A percentile compares a stretch with the other conserved stretches of the same genome.
These are phyloP conservation scores for Trachemys scripta DNA, from an alignment of 2,113 vertebrate species.

Conservation along the genomic window DNA sequence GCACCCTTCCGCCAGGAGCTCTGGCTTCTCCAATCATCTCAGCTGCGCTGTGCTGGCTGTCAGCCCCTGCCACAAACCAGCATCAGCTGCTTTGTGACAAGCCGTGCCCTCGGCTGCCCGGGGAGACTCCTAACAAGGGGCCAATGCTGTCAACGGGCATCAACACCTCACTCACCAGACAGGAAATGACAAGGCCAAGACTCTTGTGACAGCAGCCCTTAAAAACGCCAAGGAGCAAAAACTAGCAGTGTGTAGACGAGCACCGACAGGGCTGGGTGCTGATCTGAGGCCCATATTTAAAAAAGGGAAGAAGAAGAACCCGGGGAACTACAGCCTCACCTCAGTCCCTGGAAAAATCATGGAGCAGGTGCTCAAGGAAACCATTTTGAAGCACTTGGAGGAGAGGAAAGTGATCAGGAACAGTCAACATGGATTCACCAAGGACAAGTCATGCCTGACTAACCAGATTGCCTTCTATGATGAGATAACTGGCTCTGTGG, in stretches of 20 bases:
- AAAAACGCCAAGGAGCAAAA: neutral
- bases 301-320: too few species aligned
- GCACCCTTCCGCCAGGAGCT: neutral
- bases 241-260: neutral
- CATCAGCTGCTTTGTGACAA: neutral
- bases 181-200: neutral
- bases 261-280: neutral
- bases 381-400: too few species aligned
- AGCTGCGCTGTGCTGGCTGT: neutral
- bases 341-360: too few species aligned
- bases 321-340: too few species aligned
- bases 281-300: too few species aligned
- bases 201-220: neutral
- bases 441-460: too few species aligned
- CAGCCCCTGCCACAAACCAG: neutral
- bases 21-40: neutral
- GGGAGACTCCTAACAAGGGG: neutral
- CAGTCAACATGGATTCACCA: too few species aligned
- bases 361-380: too few species aligned
- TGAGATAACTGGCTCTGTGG: too few species aligned
- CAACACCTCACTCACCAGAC: neutral
- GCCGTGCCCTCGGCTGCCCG: neutral
- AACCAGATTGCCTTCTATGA: too few species aligned
- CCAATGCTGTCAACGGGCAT: neutral
- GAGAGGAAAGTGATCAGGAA: too few species aligned